phyloP scores from a whole-genome alignment of 2,113 vertebrate species.

The Ochotona curzoniae region DNA sequence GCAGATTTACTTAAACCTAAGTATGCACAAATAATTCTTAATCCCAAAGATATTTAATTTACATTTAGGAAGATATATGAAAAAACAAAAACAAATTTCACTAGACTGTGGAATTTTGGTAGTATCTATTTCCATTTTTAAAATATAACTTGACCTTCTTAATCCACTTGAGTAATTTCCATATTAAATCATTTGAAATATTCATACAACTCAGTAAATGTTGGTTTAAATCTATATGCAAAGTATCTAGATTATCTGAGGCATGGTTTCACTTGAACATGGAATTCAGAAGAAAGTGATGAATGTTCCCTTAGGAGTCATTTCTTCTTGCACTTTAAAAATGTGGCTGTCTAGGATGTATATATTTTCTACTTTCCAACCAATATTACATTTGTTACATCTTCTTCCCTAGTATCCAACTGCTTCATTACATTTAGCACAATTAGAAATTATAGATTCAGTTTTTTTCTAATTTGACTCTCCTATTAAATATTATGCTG shows the following conservation, averaged over 20 bases:
- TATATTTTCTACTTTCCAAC: not conserved
- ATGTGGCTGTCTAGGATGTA: not conserved
- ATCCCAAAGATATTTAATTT: slow-evolving; percentile 70
- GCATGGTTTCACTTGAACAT: not conserved
- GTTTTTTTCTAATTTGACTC: not conserved
- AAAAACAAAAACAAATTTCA: slow-evolving; percentile 82
- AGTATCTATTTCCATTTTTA: slow-evolving; percentile 82
- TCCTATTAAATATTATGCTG: not conserved
- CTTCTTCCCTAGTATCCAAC: not conserved
- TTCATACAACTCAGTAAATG: slow-evolving; percentile 66
- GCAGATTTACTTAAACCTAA: slow-evolving; percentile 6
- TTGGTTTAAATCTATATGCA: slow-evolving; percentile 28
- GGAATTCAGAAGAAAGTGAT: not conserved
- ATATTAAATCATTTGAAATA: slow-evolving; percentile 77
- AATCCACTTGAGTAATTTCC: slow-evolving; percentile 80
- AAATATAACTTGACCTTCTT: slow-evolving; percentile 80
- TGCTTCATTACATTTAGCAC: not conserved
- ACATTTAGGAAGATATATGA: slow-evolving; percentile 68
- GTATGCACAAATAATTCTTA: slow-evolving; percentile 61
- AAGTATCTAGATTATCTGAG: not conserved
- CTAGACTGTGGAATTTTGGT: slow-evolving; percentile 79
- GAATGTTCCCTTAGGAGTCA: not conserved
- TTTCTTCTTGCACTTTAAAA: not conserved
- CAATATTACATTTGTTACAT: not conserved
- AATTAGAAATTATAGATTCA: slow-evolving; percentile 20